Conservation (phyloP, 1,140 invertebrate species). For the Acyrthosiphon pisum region DNA sequence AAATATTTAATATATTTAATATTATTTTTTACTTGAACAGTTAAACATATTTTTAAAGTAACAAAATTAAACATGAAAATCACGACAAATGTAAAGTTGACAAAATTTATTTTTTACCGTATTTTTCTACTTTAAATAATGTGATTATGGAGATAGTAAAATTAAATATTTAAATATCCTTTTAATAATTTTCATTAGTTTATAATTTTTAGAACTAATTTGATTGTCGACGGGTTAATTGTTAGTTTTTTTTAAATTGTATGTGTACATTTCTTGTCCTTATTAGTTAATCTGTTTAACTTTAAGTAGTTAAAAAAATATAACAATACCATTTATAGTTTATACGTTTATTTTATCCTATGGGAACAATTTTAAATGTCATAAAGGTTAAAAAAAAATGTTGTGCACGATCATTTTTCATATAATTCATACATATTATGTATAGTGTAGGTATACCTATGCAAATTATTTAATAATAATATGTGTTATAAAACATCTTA, state of each 20-base stretch:
- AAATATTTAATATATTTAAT: background rate
- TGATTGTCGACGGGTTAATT: background rate
- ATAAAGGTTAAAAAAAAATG: background rate
- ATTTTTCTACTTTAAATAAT: background rate
- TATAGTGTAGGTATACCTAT: background rate
- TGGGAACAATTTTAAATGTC: background rate
- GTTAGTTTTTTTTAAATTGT: background rate
- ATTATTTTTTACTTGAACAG: background rate
- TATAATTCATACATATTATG: background rate
- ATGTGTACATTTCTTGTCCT: background rate
- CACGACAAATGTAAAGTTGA: background rate
- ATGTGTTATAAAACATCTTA: background rate
- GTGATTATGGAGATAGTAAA: background rate
- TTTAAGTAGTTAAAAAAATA: background rate
- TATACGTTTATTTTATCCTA: background rate
- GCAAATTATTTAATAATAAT: background rate
- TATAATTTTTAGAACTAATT: background rate
- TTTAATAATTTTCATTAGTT: background rate
- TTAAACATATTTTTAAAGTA: background rate
- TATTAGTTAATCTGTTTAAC: background rate
- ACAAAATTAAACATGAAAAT: background rate
- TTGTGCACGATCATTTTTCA: background rate
- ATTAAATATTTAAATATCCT: constrained; percentile 6
- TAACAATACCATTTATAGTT: background rate
- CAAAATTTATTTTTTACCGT: background rate